phyloP scores from a whole-genome alignment of 2,888 invertebrate species.

The Oxyteleia sp. region DNA sequence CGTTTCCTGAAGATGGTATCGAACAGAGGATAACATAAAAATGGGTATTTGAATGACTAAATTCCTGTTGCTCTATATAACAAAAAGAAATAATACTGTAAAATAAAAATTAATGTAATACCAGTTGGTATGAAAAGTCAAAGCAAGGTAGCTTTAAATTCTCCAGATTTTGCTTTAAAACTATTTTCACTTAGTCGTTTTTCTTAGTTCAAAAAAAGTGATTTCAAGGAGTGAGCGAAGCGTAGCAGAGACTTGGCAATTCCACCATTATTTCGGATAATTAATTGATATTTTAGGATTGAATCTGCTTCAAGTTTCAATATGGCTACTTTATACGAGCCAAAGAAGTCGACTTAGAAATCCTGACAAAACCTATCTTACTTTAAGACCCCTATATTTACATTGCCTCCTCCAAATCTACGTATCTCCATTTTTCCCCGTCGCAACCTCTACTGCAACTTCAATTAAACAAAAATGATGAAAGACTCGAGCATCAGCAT shows the following conservation, averaged over 20 bases:
- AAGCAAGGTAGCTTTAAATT: too few species aligned
- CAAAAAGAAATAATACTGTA: neutral
- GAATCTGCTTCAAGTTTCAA: neutral
- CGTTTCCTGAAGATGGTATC: neutral
- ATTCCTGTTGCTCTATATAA: neutral
- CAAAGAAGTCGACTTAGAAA: conserved; percentile 17
- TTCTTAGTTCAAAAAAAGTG: too few species aligned
- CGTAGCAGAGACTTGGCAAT: too few species aligned
- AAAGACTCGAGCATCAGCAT: conserved; percentile 46
- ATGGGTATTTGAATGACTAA: neutral
- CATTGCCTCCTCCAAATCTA: conserved; percentile 22
- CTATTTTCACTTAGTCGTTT: too few species aligned
- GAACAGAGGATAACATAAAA: neutral
- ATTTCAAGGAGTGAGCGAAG: too few species aligned
- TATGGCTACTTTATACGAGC: neutral
- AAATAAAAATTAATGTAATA: neutral
- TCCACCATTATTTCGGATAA: neutral
- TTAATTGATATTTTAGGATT: neutral
- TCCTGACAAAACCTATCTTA: neutral
- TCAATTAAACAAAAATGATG: conserved; percentile 64
- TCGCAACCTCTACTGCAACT: conserved; percentile 37
- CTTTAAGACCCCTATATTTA: conserved; percentile 22
- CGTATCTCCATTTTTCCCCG: conserved; percentile 14
- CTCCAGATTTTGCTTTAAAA: too few species aligned
- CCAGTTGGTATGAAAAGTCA: too few species aligned